phyloP scores from a whole-genome alignment of 2,888 invertebrate genomes.

The Alloplasta piceator region DNA sequence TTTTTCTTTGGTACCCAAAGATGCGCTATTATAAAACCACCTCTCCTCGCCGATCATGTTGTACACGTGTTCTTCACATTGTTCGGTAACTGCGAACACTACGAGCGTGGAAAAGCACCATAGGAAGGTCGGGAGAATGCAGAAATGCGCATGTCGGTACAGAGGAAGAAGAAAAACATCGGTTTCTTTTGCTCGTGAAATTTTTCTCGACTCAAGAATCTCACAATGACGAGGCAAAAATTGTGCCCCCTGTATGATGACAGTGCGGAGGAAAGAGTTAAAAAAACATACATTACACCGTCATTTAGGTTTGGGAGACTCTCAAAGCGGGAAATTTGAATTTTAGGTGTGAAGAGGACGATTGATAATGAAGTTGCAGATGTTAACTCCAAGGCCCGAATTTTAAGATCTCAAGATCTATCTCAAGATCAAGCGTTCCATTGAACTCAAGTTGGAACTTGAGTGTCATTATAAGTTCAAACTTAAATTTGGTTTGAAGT shows the following conservation, averaged over 20 bases:
- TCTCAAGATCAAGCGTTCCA: too few relatives aligned
- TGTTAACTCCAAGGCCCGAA: too few relatives aligned
- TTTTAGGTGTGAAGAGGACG: too few relatives aligned
- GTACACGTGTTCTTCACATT: conserved; percentile 26
- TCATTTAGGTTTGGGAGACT: too few relatives aligned
- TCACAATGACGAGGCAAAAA: not conserved
- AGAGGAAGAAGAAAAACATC: not conserved
- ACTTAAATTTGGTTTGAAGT: too few relatives aligned
- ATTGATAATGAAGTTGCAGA: too few relatives aligned
- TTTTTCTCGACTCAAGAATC: conserved; percentile 14
- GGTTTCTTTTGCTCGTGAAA: not conserved
- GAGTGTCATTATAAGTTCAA: too few relatives aligned
- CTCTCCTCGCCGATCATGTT: not conserved
- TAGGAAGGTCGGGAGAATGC: conserved; percentile 15
- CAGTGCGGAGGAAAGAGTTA: not conserved
- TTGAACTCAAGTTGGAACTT: too few relatives aligned
- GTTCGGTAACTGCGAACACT: conserved; percentile 20
- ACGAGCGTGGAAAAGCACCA: not conserved
- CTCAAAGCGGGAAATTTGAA: too few relatives aligned
- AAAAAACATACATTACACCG: not conserved
- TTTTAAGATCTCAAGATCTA: too few relatives aligned
- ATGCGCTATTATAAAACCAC: conserved; percentile 33
- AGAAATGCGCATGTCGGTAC: not conserved
- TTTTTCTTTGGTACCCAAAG: conserved; percentile 48
- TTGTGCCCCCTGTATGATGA: too few relatives aligned